Evolutionary conservation across 2,113 vertebrate species (phyloP).

Genomic region (Caracal caracal): DNA sequence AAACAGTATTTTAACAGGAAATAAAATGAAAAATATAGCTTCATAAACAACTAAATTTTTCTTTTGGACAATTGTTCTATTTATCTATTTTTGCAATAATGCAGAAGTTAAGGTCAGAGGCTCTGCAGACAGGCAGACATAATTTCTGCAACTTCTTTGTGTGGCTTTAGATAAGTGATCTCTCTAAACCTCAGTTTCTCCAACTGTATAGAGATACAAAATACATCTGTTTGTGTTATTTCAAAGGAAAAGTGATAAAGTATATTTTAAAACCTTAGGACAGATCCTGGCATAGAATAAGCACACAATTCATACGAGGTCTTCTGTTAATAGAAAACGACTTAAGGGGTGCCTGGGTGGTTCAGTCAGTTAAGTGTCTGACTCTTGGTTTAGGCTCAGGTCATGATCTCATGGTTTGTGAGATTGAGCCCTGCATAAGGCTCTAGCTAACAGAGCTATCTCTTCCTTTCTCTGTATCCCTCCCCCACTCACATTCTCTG

Average conservation of each 20-base stretch:
- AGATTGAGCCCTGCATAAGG: too few relatives aligned
- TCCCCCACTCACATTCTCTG: too few relatives aligned
- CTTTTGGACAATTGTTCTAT: not conserved
- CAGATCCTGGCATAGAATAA: not conserved
- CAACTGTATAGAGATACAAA: not conserved
- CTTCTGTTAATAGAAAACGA: not conserved
- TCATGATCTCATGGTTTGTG: too few relatives aligned
- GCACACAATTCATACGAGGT: not conserved
- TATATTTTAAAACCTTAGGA: not conserved
- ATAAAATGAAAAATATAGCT: not conserved
- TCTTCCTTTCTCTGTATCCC: too few relatives aligned
- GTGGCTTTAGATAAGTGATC: not conserved
- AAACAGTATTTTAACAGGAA: not conserved
- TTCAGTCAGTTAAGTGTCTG: too few relatives aligned
- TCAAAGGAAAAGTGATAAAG: not conserved
- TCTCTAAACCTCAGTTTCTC: not conserved
- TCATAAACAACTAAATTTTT: not conserved
- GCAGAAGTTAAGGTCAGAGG: not conserved
- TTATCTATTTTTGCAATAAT: not conserved
- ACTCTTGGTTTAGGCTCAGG: too few relatives aligned
- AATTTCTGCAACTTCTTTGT: not conserved
- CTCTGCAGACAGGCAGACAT: not conserved
- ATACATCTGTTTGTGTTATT: not conserved
- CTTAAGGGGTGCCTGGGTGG: too few relatives aligned
- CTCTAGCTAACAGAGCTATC: too few relatives aligned